These are phyloP conservation scores for Emydocephalus ijimae DNA, from an alignment of 2,113 vertebrate species.

Conservation along the genomic window DNA sequence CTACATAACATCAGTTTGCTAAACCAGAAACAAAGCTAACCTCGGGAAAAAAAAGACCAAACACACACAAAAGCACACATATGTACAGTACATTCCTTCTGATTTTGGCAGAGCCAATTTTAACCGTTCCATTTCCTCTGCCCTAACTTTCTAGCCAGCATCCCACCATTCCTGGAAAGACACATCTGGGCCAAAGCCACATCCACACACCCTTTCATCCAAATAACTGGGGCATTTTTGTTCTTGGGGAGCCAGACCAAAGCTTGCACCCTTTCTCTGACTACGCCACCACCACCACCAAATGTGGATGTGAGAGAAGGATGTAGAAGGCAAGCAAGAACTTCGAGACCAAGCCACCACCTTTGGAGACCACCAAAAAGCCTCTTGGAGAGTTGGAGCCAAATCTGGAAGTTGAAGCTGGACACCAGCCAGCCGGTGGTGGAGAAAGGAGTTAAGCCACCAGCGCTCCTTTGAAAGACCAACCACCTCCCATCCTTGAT, in stretches of 20 bases:
- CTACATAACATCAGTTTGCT: neutral
- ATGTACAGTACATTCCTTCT: neutral
- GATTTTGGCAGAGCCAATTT: neutral
- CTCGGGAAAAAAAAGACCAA: neutral
- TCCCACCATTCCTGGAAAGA: neutral
- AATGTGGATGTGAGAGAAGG: neutral
- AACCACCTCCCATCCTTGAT: accelerated
- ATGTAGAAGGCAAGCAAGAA: neutral
- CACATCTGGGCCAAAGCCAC: neutral
- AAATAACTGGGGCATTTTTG: neutral
- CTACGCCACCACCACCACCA: neutral
- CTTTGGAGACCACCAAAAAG: neutral
- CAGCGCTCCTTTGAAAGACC: neutral
- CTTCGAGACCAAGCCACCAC: neutral
- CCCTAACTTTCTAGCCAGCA: neutral
- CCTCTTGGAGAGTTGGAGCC: neutral
- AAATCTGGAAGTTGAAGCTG: neutral
- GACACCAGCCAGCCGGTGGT: conserved; percentile 19
- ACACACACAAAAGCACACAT: neutral
- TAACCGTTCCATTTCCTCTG: neutral
- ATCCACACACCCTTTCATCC: neutral
- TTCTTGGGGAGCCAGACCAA: neutral
- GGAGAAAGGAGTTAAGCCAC: neutral
- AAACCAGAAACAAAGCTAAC: neutral
- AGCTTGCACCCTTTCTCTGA: neutral